Conservation (phyloP, 1,140 invertebrate genomes). For the Drosophila bocqueti region DNA sequence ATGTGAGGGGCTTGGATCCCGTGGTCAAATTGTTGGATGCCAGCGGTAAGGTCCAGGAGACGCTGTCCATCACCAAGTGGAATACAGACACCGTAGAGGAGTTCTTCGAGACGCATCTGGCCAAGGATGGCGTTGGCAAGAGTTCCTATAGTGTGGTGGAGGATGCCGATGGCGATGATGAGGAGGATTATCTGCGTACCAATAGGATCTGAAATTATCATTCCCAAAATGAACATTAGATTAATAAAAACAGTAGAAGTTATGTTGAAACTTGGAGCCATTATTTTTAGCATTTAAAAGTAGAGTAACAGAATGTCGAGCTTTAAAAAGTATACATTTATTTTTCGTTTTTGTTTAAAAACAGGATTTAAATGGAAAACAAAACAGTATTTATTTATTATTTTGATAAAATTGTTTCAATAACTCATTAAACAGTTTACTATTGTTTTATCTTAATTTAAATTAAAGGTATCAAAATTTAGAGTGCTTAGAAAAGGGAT, state of each 20-base stretch:
- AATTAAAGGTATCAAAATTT: no score
- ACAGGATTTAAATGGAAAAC: background rate
- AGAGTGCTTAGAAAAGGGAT: no score
- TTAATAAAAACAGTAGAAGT: constrained; percentile 21
- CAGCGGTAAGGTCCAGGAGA: constrained; percentile 92
- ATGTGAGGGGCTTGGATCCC: constrained; percentile 95
- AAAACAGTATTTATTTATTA: background rate
- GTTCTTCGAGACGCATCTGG: constrained; percentile 94
- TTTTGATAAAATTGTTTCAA: no score
- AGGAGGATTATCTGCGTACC: constrained; percentile 70
- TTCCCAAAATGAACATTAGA: constrained; percentile 17
- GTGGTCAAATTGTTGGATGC: constrained; percentile 95
- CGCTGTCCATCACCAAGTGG: constrained; percentile 98
- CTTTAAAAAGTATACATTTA: background rate
- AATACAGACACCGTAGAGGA: constrained; percentile 98
- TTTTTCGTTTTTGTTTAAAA: background rate
- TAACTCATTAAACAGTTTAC: background rate
- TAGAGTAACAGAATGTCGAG: background rate
- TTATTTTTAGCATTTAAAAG: background rate
- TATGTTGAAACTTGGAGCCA: background rate
- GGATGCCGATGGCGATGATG: constrained; percentile 65
- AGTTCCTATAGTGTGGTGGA: constrained; percentile 76
- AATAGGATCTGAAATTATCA: constrained; percentile 67
- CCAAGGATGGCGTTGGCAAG: constrained; percentile 71
- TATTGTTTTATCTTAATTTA: no score